Evolutionary conservation across 1,140 invertebrate genomes (phyloP).

Genomic region (Belonocnema kinseyi): DNA sequence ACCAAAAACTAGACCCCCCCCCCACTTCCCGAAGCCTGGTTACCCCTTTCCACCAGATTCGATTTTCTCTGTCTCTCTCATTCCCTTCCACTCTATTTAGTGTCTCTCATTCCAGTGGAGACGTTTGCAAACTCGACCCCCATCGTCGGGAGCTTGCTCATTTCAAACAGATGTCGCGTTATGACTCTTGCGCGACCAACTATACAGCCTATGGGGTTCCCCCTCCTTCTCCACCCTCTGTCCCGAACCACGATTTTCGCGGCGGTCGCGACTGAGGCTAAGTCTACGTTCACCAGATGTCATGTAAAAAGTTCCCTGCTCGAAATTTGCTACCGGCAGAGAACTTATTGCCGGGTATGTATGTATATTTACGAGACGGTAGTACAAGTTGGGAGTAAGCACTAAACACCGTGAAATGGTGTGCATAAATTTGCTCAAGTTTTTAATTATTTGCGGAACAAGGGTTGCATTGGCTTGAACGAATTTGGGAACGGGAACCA

Average conservation of each 20-base stretch:
- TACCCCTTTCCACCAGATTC: not conserved
- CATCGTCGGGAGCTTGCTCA: conserved; percentile 42
- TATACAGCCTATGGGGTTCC: conserved; percentile 12
- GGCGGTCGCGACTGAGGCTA: conserved; percentile 25
- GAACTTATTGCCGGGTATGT: conserved; percentile 9
- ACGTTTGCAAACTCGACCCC: conserved; percentile 38
- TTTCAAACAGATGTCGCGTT: conserved; percentile 63
- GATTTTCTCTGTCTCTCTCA: not conserved
- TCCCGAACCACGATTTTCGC: not conserved
- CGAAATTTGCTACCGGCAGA: conserved; percentile 9
- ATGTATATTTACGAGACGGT: not conserved
- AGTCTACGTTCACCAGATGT: conserved; percentile 55
- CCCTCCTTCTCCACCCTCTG: not conserved
- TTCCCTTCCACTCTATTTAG: conserved; percentile 16
- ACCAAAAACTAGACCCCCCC: conserved; percentile 49
- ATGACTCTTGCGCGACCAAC: conserved; percentile 52
- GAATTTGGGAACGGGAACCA: not conserved
- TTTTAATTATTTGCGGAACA: conserved; percentile 7
- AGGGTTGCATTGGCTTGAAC: not conserved
- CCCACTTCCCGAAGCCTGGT: not conserved
- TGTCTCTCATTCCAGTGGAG: not conserved
- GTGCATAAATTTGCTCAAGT: conserved; percentile 22
- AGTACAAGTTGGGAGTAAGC: not conserved
- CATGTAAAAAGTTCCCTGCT: conserved; percentile 53
- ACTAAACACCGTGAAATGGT: conserved; percentile 7